A percentile compares a stretch with the other conserved stretches of the same genome.
Conservation (phyloP, 2,888 invertebrate genomes). For the Brassicogethes aeneus region DNA sequence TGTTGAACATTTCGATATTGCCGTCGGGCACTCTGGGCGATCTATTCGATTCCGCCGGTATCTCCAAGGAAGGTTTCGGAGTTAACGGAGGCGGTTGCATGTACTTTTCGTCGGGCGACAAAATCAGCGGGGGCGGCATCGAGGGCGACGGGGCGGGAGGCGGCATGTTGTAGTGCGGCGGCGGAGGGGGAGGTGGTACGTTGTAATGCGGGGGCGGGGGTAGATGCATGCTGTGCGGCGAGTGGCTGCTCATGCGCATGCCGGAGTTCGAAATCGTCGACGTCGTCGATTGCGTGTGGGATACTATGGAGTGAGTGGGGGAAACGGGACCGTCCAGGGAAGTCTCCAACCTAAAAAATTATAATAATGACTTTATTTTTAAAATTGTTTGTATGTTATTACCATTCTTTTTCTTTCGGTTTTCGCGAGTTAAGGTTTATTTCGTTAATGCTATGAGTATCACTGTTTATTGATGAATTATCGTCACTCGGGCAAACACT, state of each 20-base stretch:
- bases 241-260: background rate
- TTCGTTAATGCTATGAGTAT: constrained; percentile 34
- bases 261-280: constrained; percentile 13
- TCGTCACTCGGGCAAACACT: constrained; percentile 39
- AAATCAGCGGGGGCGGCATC: constrained; percentile 12
- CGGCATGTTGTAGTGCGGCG: background rate
- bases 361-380: too few species aligned
- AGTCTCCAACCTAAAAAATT: constrained; percentile 35
- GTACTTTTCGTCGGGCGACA: constrained; percentile 26
- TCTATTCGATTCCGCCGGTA: constrained; percentile 39
- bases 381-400: too few species aligned
- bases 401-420: constrained; percentile 41
- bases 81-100: constrained; percentile 21
- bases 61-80: constrained; percentile 34
- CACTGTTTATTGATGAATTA: constrained; percentile 39
- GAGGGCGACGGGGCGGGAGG: background rate
- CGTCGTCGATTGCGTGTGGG: constrained; percentile 24
- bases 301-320: constrained; percentile 19
- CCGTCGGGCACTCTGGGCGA: constrained; percentile 30
- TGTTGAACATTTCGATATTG: constrained; percentile 36
- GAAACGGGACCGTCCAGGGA: constrained; percentile 37
- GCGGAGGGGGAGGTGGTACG: background rate
- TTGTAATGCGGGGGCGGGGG: background rate
- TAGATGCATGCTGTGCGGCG: background rate
- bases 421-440: constrained; percentile 28